phyloP scores from a whole-genome alignment of 2,797 vertebrate genomes.

The Siniperca obscura region DNA sequence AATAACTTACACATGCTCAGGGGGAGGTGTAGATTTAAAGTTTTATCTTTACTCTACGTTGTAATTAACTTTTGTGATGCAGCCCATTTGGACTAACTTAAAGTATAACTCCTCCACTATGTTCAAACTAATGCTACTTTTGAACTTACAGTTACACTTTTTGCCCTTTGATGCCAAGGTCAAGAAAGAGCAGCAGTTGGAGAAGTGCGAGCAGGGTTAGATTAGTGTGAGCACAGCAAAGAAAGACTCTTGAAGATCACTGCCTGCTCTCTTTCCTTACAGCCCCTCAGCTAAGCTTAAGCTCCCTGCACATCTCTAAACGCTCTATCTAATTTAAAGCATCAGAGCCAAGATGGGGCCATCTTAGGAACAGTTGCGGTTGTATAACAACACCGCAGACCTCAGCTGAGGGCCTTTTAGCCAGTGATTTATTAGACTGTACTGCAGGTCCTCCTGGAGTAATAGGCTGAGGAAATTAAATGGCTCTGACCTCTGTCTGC shows the following conservation, averaged over 20 bases:
- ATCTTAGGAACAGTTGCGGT: slow-evolving; percentile 45
- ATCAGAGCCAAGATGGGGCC: slow-evolving; percentile 48
- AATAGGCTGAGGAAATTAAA: slow-evolving; percentile 65
- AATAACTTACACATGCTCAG: neutral
- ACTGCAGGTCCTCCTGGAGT: slow-evolving; percentile 47
- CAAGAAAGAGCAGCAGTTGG: slow-evolving; percentile 6
- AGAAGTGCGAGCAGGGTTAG: slow-evolving; percentile 17
- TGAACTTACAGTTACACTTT: neutral
- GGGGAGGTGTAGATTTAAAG: neutral
- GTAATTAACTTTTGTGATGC: neutral
- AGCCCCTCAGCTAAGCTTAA: slow-evolving; percentile 50
- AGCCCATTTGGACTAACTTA: neutral
- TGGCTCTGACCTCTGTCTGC: slow-evolving; percentile 65
- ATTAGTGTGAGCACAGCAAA: slow-evolving; percentile 28
- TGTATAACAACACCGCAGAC: slow-evolving; percentile 48
- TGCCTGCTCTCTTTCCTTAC: slow-evolving; percentile 14
- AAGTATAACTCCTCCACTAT: neutral
- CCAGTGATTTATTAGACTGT: slow-evolving; percentile 70
- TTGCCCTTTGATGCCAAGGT: slow-evolving; percentile 10
- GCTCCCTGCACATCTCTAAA: slow-evolving; percentile 57
- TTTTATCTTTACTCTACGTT: no score
- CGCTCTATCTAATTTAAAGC: slow-evolving; percentile 62
- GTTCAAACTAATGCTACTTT: neutral
- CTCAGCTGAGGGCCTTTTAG: slow-evolving; percentile 57
- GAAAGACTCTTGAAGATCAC: slow-evolving; percentile 16